Conservation (phyloP, 2,113 vertebrate species). For the Emydura subglobosa region DNA sequence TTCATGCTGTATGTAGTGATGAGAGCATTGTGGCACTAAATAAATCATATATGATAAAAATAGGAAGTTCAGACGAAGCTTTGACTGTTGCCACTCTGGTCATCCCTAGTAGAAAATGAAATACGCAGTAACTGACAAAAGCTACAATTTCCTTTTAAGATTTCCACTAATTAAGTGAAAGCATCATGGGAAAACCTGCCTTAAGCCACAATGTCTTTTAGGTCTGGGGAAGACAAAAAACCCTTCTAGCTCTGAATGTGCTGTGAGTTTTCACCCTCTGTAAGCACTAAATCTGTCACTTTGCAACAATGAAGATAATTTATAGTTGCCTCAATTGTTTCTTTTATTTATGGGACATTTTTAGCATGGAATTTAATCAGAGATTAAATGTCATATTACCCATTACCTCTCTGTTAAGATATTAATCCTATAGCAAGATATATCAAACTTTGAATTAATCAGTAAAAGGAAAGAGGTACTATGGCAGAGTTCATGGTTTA, state of each 20-base stretch:
- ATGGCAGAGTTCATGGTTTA: constrained; percentile 51
- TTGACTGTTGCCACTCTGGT: neutral
- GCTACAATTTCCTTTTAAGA: constrained; percentile 9
- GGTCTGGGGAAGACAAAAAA: constrained; percentile 35
- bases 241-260: constrained; percentile 57
- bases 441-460: constrained; percentile 55
- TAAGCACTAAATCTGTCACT: constrained; percentile 69
- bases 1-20: neutral
- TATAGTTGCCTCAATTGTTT: constrained; percentile 69
- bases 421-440: constrained; percentile 72
- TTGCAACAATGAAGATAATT: constrained; percentile 75
- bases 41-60: neutral
- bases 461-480: constrained; percentile 36
- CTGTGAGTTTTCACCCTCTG: constrained; percentile 69
- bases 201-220: constrained; percentile 46
- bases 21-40: neutral
- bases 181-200: constrained; percentile 32
- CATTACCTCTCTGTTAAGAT: constrained; percentile 69
- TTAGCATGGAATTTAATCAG: constrained; percentile 78
- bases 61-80: neutral
- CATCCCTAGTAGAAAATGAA: neutral
- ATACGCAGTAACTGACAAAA: neutral
- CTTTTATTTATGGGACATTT: constrained; percentile 74
- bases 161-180: constrained; percentile 63
- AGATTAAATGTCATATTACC: constrained; percentile 72